Evolutionary conservation across 92 coral and sea anemone genomes (phyloP).

Genomic region (Palythoa grandiflora): DNA sequence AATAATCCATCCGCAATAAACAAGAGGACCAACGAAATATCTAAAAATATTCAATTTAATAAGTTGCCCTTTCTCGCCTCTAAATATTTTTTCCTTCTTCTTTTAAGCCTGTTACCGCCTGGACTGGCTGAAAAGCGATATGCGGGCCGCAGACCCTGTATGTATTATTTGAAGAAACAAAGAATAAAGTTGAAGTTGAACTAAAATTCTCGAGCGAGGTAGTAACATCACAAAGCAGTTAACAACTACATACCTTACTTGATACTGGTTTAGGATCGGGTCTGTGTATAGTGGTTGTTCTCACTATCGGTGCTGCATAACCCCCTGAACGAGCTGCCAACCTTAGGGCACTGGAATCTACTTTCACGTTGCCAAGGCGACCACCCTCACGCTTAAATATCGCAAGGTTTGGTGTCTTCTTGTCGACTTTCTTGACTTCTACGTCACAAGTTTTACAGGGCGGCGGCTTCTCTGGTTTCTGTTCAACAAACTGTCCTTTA

Average conservation of each 20-base stretch:
- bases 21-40: too few species aligned
- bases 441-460: slow-evolving; percentile 66
- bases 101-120: too few species aligned
- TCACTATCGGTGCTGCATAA: slow-evolving; percentile 81
- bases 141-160: too few species aligned
- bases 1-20: too few species aligned
- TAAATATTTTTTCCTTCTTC: too few species aligned
- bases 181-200: too few species aligned
- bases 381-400: slow-evolving; percentile 75
- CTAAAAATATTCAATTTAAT: too few species aligned
- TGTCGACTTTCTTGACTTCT: slow-evolving; percentile 53
- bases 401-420: slow-evolving; percentile 61
- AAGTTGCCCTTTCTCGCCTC: too few species aligned
- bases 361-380: slow-evolving; percentile 72
- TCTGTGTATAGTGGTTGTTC: slow-evolving; percentile 37
- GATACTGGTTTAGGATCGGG: slow-evolving; percentile 66
- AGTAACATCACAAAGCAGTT: too few species aligned
- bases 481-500: slow-evolving; percentile 45
- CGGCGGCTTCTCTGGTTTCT: background rate
- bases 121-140: too few species aligned
- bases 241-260: slow-evolving; percentile 58
- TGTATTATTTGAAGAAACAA: too few species aligned
- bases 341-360: slow-evolving; percentile 75
- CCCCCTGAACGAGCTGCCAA: slow-evolving; percentile 68
- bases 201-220: too few species aligned